Conservation (phyloP, 2,113 vertebrate species). For the Callocephalon fimbriatum region DNA sequence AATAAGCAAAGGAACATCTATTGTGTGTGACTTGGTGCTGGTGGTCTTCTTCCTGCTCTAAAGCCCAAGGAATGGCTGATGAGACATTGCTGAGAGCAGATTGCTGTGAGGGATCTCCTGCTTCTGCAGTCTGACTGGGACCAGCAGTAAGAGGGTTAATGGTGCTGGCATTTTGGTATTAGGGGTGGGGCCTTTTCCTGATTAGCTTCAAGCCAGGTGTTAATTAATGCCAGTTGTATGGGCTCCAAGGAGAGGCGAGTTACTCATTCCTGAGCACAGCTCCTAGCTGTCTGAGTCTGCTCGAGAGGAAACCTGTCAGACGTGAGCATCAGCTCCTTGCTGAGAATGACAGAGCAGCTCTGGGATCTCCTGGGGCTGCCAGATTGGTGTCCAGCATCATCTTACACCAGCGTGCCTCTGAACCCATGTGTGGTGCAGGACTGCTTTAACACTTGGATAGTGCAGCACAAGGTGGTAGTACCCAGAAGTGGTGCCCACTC, state of each 20-base stretch:
- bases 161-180: not conserved
- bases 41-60: not conserved
- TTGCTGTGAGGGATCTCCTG: not conserved
- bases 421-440: not conserved
- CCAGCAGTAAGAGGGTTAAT: not conserved
- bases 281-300: not conserved
- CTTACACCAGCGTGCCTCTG: not conserved
- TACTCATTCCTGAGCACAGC: not conserved
- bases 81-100: not conserved
- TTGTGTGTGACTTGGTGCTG: fast-evolving
- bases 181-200: not conserved
- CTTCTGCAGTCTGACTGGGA: not conserved
- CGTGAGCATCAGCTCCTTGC: not conserved
- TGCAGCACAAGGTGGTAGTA: not conserved
- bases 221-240: not conserved
- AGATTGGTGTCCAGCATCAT: not conserved
- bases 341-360: not conserved
- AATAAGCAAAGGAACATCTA: not conserved
- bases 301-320: not conserved
- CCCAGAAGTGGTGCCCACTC: not conserved
- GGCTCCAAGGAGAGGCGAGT: not conserved
- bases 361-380: not conserved
- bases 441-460: too few species aligned
- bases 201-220: not conserved
- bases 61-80: not conserved